Evolutionary conservation across 2,797 vertebrate species (phyloP).

Genomic region (Holocentrus rufus): DNA sequence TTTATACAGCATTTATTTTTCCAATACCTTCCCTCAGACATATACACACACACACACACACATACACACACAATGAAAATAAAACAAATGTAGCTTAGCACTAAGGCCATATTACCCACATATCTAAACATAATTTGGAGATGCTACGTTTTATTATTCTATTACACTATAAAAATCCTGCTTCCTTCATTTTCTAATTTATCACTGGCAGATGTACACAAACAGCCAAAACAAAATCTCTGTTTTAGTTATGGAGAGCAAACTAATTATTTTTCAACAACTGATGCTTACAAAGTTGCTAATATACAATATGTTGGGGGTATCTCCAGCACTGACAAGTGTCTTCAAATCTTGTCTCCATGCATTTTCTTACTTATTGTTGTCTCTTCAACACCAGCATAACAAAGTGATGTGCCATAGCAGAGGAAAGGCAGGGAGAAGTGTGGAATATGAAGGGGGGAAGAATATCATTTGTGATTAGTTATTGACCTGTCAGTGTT

Average conservation of each 20-base stretch:
- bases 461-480: background rate
- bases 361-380: background rate
- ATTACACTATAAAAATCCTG: no score
- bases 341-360: background rate
- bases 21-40: no score
- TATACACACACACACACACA: no score
- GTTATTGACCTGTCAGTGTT: background rate
- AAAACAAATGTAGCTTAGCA: no score
- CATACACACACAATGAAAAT: no score
- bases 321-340: no score
- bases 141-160: background rate
- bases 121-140: background rate
- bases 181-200: no score
- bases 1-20: no score
- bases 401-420: constrained; percentile 46
- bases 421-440: background rate
- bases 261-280: background rate
- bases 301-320: background rate
- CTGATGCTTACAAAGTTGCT: background rate
- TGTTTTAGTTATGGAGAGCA: no score
- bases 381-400: constrained; percentile 46
- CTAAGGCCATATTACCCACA: no score
- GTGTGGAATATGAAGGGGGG: background rate
- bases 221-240: no score
- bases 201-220: no score